Conservation (phyloP, 1,140 invertebrate species). For the Idris sp. region DNA sequence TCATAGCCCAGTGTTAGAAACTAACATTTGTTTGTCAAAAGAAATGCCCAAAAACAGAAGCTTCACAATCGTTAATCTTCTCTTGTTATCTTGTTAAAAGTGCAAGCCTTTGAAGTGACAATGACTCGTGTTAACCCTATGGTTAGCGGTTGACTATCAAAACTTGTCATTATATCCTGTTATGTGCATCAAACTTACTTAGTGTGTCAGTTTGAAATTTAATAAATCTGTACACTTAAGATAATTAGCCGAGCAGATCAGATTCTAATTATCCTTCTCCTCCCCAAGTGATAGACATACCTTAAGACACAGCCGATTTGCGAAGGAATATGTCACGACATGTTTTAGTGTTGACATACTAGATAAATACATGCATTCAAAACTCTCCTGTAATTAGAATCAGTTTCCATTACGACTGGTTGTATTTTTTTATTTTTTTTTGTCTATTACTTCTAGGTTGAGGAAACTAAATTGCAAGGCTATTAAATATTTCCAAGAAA, state of each 20-base stretch:
- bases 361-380: no score
- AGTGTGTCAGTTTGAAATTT: slow-evolving; percentile 1
- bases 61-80: no score
- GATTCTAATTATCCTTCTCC: slow-evolving; percentile 1
- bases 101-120: no score
- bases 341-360: not conserved
- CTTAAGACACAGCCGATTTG: not conserved
- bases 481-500: slow-evolving; percentile 9
- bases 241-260: slow-evolving; percentile 14
- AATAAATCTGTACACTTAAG: slow-evolving; percentile 18
- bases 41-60: no score
- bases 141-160: slow-evolving; percentile 4
- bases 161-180: slow-evolving; percentile 7
- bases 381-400: no score
- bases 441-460: no score
- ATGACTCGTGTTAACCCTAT: slow-evolving; percentile 8
- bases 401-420: no score
- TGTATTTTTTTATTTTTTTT: no score
- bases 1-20: slow-evolving; percentile 23
- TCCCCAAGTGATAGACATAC: not conserved
- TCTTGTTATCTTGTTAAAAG: not conserved
- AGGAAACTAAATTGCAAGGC: no score
- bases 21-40: no score
- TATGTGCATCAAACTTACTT: slow-evolving; percentile 1
- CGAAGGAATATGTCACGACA: not conserved